Conservation (phyloP, 1,140 invertebrate genomes). For the Orchestia grillus region DNA sequence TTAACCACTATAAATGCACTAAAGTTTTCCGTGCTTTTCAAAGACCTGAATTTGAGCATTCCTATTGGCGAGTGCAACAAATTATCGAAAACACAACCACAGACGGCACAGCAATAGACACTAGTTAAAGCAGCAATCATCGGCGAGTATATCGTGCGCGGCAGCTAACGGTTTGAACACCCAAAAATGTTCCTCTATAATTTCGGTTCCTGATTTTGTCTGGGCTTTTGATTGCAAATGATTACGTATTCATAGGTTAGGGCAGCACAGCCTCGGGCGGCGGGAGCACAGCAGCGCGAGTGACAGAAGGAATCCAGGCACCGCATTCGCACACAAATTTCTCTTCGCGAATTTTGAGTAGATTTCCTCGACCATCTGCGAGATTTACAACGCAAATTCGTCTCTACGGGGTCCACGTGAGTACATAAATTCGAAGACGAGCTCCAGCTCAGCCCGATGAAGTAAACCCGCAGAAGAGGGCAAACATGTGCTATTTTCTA, state of each 20-base stretch:
- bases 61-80: neutral
- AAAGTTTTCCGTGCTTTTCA: neutral
- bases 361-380: conserved; percentile 15
- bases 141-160: neutral
- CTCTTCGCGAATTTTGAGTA: conserved; percentile 21
- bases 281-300: neutral
- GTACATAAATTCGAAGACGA: neutral
- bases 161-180: conserved; percentile 12
- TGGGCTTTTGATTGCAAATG: conserved; percentile 48
- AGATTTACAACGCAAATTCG: conserved; percentile 25
- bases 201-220: conserved; percentile 54
- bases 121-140: conserved; percentile 17
- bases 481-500: neutral
- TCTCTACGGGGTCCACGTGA: neutral
- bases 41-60: neutral
- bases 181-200: conserved; percentile 45
- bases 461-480: neutral
- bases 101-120: neutral
- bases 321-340: conserved; percentile 26
- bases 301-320: conserved; percentile 26
- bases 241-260: conserved; percentile 56
- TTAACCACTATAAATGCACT: neutral
- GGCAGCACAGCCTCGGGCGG: neutral
- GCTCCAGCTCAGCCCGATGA: neutral
- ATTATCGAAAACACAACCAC: neutral